Evolutionary conservation across 2,888 invertebrate species (phyloP).

Genomic region (Protophormia terraenovae): DNA sequence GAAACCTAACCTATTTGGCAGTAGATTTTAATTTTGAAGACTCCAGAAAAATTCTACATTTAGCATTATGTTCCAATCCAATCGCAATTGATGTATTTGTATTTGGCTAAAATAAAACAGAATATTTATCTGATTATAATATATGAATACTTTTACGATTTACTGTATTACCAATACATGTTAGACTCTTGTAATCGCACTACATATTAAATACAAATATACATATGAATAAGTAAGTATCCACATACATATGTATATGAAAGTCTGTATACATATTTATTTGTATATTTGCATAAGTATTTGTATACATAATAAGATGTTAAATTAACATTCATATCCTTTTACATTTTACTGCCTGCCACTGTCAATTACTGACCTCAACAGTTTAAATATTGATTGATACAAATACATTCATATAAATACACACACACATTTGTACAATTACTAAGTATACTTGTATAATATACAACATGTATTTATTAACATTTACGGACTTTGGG

Average conservation of each 20-base stretch:
- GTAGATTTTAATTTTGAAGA: too few relatives aligned
- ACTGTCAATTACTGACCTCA: conserved; percentile 67
- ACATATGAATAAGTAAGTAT: too few relatives aligned
- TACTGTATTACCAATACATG: conserved; percentile 5
- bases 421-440: not conserved
- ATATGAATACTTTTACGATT: not conserved
- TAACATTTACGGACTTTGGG: conserved; percentile 21
- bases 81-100: too few relatives aligned
- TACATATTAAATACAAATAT: too few relatives aligned
- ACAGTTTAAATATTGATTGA: conserved; percentile 78
- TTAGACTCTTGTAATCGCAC: not conserved
- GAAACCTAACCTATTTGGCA: too few relatives aligned
- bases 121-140: too few relatives aligned
- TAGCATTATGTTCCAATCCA: too few relatives aligned
- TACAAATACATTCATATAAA: conserved; percentile 69
- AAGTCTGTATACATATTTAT: not conserved
- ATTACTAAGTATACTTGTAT: not conserved
- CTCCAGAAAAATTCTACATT: too few relatives aligned
- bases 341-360: conserved; percentile 63
- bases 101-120: too few relatives aligned
- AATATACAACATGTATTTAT: not conserved
- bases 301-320: conserved; percentile 62
- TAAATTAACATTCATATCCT: conserved; percentile 64
- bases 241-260: not conserved
- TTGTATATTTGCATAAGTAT: not conserved